Evolutionary conservation across 30 jellyfish, hydroid and myxozoan species (phyloP).

Genomic region (Pelagia noctiluca): DNA sequence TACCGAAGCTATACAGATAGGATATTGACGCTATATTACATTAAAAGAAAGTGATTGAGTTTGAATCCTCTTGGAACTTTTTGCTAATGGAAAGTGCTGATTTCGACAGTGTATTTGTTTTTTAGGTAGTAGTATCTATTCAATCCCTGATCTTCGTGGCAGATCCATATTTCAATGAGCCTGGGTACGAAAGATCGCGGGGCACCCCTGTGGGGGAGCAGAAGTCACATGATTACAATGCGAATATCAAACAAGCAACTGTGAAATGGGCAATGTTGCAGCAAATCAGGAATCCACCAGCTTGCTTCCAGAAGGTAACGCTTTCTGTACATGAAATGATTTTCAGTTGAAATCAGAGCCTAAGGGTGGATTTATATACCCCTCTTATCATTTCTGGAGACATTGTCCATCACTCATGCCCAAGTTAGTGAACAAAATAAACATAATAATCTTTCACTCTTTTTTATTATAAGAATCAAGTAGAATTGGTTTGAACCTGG

Average conservation of each 20-base stretch:
- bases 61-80: too few species aligned
- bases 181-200: conserved; percentile 95
- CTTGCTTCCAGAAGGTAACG: conserved; percentile 85
- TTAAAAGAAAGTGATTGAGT: too few species aligned
- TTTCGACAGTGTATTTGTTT: not conserved
- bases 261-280: conserved; percentile 93
- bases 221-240: conserved; percentile 85
- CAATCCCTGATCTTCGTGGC: conserved; percentile 91
- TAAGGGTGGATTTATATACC: not conserved
- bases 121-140: conserved; percentile 90
- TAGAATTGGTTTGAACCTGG: too few species aligned
- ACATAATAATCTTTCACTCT: too few species aligned
- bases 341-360: too few species aligned
- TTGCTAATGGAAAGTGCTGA: too few species aligned
- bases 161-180: conserved; percentile 97
- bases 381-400: conserved; percentile 2
- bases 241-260: conserved; percentile 88
- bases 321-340: not conserved
- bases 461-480: too few species aligned
- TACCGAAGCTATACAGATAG: too few species aligned
- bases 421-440: too few species aligned
- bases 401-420: too few species aligned
- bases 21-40: too few species aligned
- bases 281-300: conserved; percentile 87
- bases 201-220: conserved; percentile 87